A percentile compares a stretch with the other conserved stretches of the same genome.
Conservation (phyloP, 1,140 invertebrate genomes). For the Goniozus legneri region DNA sequence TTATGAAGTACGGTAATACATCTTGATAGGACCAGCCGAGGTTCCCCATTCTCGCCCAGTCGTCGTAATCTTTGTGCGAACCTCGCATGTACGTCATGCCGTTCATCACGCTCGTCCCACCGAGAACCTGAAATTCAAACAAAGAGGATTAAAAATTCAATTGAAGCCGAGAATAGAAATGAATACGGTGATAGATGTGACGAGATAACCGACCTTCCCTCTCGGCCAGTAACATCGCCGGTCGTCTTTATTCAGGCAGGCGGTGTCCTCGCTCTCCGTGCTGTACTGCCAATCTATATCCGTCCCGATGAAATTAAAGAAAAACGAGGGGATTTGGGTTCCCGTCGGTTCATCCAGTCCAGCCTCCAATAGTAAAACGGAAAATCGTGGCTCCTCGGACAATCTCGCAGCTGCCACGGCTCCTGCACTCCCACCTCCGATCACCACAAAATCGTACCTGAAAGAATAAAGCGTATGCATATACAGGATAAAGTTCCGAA, state of each 20-base stretch:
- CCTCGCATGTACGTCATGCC: slow-evolving; percentile 97
- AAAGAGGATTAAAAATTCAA: slow-evolving; percentile 2
- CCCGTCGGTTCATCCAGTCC: slow-evolving; percentile 78
- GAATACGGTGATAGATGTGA: neutral
- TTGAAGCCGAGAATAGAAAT: neutral
- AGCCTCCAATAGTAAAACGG: slow-evolving; percentile 79
- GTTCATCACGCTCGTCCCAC: slow-evolving; percentile 92
- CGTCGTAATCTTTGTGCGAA: slow-evolving; percentile 84
- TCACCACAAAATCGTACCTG: slow-evolving; percentile 81
- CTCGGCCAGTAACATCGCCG: slow-evolving; percentile 78
- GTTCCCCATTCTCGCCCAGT: slow-evolving; percentile 84
- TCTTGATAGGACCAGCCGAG: slow-evolving; percentile 88
- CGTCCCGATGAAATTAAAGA: slow-evolving; percentile 76
- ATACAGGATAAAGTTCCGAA: too few relatives aligned
- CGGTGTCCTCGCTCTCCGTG: slow-evolving; percentile 81
- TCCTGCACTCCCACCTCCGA: slow-evolving; percentile 85
- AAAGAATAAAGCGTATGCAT: too few relatives aligned
- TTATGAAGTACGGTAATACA: slow-evolving; percentile 83
- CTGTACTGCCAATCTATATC: slow-evolving; percentile 84
- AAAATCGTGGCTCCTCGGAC: slow-evolving; percentile 73
- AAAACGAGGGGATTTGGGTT: slow-evolving; percentile 80
- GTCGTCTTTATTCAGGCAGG: slow-evolving; percentile 73
- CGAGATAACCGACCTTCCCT: slow-evolving; percentile 66
- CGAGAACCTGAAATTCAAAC: slow-evolving; percentile 63
- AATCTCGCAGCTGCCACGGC: slow-evolving; percentile 78